Evolutionary conservation across 53 echinoderm and acorn worm genomes (phyloP), one percentile per base, ranked within the genome.

Genomic region (Patiria pectinifera): DNA sequence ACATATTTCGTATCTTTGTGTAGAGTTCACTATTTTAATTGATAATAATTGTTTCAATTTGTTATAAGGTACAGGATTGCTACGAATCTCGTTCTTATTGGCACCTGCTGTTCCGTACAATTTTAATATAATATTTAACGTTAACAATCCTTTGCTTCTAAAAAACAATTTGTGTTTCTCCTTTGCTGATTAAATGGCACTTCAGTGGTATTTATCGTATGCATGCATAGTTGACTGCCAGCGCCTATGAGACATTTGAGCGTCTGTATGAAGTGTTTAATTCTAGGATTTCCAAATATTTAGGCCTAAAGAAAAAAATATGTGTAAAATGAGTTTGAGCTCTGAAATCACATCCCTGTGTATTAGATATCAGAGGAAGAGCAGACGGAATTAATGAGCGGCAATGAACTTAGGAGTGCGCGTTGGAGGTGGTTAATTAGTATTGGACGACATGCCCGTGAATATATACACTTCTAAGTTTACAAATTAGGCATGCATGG

Each of bases 401-500:
- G 23, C 35, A 78, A 46, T n/a, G 80, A 69, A 90, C 80, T 35
- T 45, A 23, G 60, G 62, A 8, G 60, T 77, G 71, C 18, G 61
- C 26, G 18, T 85, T 62, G n/a, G 63, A 11, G 81, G 81, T 69
- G 90, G 45, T 90, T 69, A 80, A 90, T 90, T 90, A 69, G 90
- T 90, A 90, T 81, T 90, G 80, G 10, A 46, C 90, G 26, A 80
- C 90, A 90, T 90, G 90, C 90, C 77, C 69, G 90, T 46, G 80
- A 90, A 90, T 88, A 35, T 80, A 81, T 63, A 90, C 63, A 90
- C 90, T 71, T 90, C 80, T 90, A 90, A 79, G 70, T 80, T 90
- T 90, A 90, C 90, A 80, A 80, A 90, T 90, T 90, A 69, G 77
- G 48, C 90, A 90, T 90, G 81, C 90, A 90, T 59, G 90, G 46